Conservation (phyloP, 2,888 invertebrate genomes). For the Polydrusus pterygomalis region DNA sequence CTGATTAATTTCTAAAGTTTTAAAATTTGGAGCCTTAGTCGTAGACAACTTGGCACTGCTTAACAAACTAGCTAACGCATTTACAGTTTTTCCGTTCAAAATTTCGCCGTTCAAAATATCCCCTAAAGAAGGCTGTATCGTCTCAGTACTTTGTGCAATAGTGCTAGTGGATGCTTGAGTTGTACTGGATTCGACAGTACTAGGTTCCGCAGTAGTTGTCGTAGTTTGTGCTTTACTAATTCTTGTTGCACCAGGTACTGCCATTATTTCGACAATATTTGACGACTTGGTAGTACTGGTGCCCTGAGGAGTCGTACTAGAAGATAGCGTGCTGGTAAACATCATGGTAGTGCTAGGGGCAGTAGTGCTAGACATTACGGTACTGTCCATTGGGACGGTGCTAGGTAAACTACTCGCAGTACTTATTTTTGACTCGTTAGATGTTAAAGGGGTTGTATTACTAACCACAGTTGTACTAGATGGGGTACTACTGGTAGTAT, state of each 20-base stretch:
- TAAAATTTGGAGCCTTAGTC: constrained; percentile 57
- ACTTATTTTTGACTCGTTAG: constrained; percentile 9
- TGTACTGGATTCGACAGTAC: constrained; percentile 22
- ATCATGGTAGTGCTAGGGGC: constrained; percentile 33
- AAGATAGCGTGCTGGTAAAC: constrained; percentile 27
- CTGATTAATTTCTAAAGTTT: constrained; percentile 79
- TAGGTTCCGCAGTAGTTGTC: constrained; percentile 42
- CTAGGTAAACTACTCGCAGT: constrained; percentile 16
- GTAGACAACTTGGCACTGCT: constrained; percentile 64
- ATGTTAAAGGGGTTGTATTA: constrained; percentile 38
- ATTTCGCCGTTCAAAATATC: constrained; percentile 69
- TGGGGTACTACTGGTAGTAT: constrained; percentile 44
- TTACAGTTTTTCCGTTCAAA: constrained; percentile 78
- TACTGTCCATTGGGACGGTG: constrained; percentile 12
- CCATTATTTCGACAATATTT: constrained; percentile 43
- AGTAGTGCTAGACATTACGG: constrained; percentile 18
- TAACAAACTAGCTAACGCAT: constrained; percentile 76
- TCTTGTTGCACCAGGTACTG: constrained; percentile 48
- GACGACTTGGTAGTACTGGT: constrained; percentile 32
- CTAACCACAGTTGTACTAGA: constrained; percentile 50
- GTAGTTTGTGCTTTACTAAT: constrained; percentile 54
- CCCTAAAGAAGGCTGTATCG: constrained; percentile 77
- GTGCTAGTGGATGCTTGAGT: constrained; percentile 48
- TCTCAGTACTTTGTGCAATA: constrained; percentile 48
- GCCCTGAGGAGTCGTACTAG: constrained; percentile 30